These are phyloP conservation scores for Argyresthia goedartella DNA, from an alignment of 2,888 invertebrate genomes.

Conservation along the genomic window DNA sequence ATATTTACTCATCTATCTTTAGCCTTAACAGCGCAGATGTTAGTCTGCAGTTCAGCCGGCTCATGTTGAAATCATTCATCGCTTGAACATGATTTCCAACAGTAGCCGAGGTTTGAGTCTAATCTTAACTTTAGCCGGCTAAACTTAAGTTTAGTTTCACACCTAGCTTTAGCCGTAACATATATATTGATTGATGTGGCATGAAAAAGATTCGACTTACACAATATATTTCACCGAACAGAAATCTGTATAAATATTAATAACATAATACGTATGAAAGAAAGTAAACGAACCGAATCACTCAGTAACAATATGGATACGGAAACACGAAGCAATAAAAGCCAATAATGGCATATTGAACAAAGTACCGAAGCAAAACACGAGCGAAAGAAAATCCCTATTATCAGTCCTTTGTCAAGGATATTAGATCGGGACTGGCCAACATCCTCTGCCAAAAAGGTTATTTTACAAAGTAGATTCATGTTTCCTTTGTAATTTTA, in stretches of 20 bases:
- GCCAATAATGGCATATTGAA: slow-evolving; percentile 4
- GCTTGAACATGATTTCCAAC: too few species aligned
- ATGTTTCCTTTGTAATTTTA: too few species aligned
- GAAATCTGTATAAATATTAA: neutral
- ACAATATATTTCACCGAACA: neutral
- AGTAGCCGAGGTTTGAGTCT: too few species aligned
- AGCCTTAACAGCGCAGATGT: too few species aligned
- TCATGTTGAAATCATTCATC: too few species aligned
- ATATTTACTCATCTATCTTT: too few species aligned
- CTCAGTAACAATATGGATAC: neutral
- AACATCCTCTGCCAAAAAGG: neutral
- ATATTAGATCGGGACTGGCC: slow-evolving; percentile 1
- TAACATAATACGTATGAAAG: neutral
- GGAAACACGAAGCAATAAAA: slow-evolving; percentile 3
- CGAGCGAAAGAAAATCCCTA: slow-evolving; percentile 1
- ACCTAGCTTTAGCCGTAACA: too few species aligned
- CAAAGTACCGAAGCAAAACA: slow-evolving; percentile 1
- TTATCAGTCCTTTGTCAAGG: neutral
- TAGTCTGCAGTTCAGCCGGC: too few species aligned
- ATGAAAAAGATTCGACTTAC: neutral
- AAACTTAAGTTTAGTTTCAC: too few species aligned
- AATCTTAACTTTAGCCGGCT: too few species aligned
- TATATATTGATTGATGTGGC: too few species aligned
- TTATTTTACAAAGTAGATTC: neutral
- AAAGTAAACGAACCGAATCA: neutral